Evolutionary conservation across 2,888 invertebrate species (phyloP).

Genomic region (Artemia sinica): DNA sequence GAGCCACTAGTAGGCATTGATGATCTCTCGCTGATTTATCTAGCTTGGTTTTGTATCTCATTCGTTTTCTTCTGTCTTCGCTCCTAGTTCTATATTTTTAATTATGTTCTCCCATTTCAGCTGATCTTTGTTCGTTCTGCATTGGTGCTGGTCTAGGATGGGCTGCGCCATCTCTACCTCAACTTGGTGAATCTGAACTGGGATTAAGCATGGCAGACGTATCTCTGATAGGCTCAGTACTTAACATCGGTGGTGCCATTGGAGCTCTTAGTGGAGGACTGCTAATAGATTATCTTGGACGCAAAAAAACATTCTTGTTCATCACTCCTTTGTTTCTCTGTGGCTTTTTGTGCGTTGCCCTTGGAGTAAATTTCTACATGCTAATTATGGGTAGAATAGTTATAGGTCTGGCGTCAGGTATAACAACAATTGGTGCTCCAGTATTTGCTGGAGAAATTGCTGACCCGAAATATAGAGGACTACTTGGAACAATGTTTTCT

Average conservation of each 20-base stretch:
- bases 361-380: background rate
- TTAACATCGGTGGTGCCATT: slow-evolving; percentile 9
- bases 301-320: background rate
- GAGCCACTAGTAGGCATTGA: too few species aligned
- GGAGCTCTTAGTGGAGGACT: slow-evolving; percentile 3
- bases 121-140: background rate
- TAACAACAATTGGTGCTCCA: slow-evolving; percentile 32
- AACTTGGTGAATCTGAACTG: background rate
- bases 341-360: background rate
- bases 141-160: slow-evolving; percentile 6
- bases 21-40: too few species aligned
- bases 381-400: background rate
- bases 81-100: too few species aligned
- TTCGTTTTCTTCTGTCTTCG: too few species aligned
- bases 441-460: slow-evolving; percentile 34
- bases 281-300: background rate
- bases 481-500: slow-evolving; percentile 31
- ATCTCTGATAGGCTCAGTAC: background rate
- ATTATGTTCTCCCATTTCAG: background rate
- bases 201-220: background rate
- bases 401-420: slow-evolving; percentile 30
- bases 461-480: slow-evolving; percentile 31
- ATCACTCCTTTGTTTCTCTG: background rate
- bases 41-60: too few species aligned
- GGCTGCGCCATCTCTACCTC: background rate